These are phyloP conservation scores for Spongia lamella DNA, from an alignment of 37 sponge, comb jelly and placozoan species.

Conservation along the genomic window DNA sequence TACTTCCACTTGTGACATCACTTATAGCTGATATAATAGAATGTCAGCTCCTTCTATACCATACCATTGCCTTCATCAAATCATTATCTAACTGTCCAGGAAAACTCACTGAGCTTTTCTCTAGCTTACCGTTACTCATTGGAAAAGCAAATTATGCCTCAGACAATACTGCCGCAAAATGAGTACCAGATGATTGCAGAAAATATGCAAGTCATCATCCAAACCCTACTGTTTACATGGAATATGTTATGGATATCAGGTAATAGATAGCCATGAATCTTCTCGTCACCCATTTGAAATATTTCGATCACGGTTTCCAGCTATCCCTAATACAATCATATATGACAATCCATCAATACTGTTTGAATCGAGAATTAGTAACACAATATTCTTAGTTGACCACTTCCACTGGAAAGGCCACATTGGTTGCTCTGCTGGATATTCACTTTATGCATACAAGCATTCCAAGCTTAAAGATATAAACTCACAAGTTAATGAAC, in stretches of 20 bases:
- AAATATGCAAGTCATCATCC: background rate
- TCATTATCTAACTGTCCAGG: no score
- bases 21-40: no score
- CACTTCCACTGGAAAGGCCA: slow-evolving; percentile 23
- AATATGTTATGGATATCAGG: background rate
- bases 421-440: slow-evolving; percentile 8
- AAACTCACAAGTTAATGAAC: slow-evolving; percentile 20
- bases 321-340: background rate
- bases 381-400: slow-evolving; percentile 13
- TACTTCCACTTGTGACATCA: no score
- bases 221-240: background rate
- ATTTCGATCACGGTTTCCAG: background rate
- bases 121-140: no score
- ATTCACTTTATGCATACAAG: background rate
- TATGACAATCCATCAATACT: slow-evolving; percentile 39
- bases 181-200: background rate
- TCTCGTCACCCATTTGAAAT: background rate
- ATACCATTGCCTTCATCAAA: no score
- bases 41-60: no score
- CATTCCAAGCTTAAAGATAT: no score
- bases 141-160: no score
- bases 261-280: background rate
- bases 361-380: slow-evolving; percentile 12
- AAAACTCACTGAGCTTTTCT: no score
- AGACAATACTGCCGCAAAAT: no score